phyloP scores from a whole-genome alignment of 1,140 invertebrate species.

The Polypedilum pembai region DNA sequence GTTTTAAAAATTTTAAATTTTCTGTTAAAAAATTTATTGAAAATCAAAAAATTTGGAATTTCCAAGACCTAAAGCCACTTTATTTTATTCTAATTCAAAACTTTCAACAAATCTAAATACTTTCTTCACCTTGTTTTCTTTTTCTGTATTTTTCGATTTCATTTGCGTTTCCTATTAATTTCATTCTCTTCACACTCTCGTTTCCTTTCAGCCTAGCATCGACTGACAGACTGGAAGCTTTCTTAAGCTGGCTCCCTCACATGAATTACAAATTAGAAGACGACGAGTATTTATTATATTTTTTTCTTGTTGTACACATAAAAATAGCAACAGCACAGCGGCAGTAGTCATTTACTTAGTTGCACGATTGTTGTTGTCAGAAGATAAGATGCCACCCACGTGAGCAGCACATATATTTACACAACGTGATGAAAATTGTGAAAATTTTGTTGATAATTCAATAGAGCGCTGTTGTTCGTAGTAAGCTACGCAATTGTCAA shows the following conservation, averaged over 20 bases:
- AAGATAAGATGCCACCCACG: slow-evolving; percentile 21
- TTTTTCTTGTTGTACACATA: background rate
- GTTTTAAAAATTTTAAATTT: no score
- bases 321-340: background rate
- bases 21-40: no score
- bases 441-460: slow-evolving; percentile 13
- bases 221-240: no score
- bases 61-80: no score
- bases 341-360: background rate
- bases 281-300: slow-evolving; percentile 5
- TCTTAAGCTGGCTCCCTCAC: background rate
- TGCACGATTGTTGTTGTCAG: background rate
- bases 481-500: background rate
- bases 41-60: no score
- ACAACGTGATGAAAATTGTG: slow-evolving; percentile 12
- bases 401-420: background rate
- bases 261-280: slow-evolving; percentile 26
- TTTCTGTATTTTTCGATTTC: background rate
- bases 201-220: no score
- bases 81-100: no score
- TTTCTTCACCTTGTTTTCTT: background rate
- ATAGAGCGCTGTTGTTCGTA: background rate
- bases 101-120: background rate
- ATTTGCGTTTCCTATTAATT: background rate
- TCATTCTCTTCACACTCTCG: background rate